Base-by-base conservation (phyloP, 2,113 vertebrate genomes). In the Pterophyllum scalare region DNA sequence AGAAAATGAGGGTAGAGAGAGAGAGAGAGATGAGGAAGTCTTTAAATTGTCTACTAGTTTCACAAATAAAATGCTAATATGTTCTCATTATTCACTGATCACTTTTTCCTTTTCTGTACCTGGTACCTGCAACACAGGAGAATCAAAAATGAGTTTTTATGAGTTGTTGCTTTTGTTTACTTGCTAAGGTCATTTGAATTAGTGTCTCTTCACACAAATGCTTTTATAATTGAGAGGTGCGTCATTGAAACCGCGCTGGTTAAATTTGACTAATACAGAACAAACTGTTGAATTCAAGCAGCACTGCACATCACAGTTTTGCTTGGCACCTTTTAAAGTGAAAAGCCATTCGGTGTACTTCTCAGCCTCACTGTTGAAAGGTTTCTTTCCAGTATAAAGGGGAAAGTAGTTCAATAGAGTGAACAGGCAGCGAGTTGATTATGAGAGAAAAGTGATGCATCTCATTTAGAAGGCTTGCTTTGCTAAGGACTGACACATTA, bases 281-380 rank as follows among this genome's bases (percentile, higher is more conserved):
- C 26, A 79, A 91, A 89, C 52, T 74, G 56, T 85, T 89, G 81
- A 87, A 87, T 62, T 84, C n/a, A 60, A 75, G 56, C 2, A n/a
- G 75, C 26, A 38, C 70, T 33, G 58, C 67, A 40, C 72, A 6
- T 11, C 62, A 31, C 56, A 77, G 24, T 22, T 35, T 40, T n/a
- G 20, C 74, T 60, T 77, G 84, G 83, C 52, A 74, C 58, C 58
- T 46, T 70, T 76, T 58, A 6, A 77, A 78, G 65, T 81, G 49
- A 67, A 83, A 79, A 70, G 46, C 70, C 59, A 12, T 82, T 83
- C 60, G 80, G 12, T 49, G 7, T 54, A 15, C 35, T 31, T 54
- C 8, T 26, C 59, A 59, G 56, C 78, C 75, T 75, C 35, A 14
- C 64, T 26, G 22, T 2, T 58, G 28, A 83, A 65, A 31, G 49